phyloP scores from a whole-genome alignment of 2,888 invertebrate species.

The Priocnemis perturbator region DNA sequence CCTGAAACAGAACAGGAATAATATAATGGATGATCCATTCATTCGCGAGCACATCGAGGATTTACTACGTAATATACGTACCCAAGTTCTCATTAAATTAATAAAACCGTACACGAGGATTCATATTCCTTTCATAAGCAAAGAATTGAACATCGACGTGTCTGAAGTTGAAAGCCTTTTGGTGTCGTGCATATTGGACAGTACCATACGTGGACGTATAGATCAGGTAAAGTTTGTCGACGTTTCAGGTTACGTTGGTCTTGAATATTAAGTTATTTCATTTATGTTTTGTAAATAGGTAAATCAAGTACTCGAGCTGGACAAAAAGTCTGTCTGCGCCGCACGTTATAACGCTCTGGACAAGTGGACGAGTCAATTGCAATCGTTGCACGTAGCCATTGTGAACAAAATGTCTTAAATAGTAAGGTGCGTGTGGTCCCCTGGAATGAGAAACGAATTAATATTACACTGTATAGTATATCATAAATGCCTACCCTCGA shows the following conservation, averaged over 20 bases:
- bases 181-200: conserved; percentile 98
- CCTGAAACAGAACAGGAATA: conserved; percentile 92
- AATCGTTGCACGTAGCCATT: conserved; percentile 91
- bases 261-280: background rate
- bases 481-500: conserved; percentile 49
- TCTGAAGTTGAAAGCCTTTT: conserved; percentile 96
- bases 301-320: conserved; percentile 93
- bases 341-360: conserved; percentile 94
- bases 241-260: too few relatives aligned
- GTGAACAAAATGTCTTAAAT: conserved; percentile 93
- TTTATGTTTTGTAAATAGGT: conserved; percentile 77
- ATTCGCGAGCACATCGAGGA: conserved; percentile 99
- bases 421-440: conserved; percentile 21
- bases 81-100: conserved; percentile 93
- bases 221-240: conserved; percentile 82
- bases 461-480: conserved; percentile 65
- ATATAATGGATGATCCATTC: conserved; percentile 99
- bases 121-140: conserved; percentile 98
- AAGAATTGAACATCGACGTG: conserved; percentile 94
- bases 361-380: conserved; percentile 96
- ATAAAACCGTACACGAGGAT: conserved; percentile 99
- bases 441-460: conserved; percentile 39
- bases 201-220: conserved; percentile 90
- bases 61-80: conserved; percentile 94
- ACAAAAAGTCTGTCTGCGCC: conserved; percentile 87